These are phyloP conservation scores for Mormyrops attenuatus DNA, from an alignment of 2,797 vertebrate species.

Conservation along the genomic window DNA sequence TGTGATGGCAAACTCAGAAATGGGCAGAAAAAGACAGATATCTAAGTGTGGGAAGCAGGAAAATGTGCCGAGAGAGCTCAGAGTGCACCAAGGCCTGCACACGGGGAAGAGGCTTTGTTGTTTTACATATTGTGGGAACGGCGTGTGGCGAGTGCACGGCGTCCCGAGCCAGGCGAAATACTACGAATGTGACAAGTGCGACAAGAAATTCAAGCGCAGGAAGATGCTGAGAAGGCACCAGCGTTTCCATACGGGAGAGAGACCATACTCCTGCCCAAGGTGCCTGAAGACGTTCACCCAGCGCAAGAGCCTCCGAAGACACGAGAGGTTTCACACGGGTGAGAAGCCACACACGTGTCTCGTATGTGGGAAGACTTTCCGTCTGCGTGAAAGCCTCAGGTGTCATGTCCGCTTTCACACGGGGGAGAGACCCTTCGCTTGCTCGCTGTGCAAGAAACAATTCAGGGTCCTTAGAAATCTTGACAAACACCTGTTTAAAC, in stretches of 20 bases:
- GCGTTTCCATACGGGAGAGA: conserved; percentile 66
- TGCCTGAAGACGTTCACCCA: conserved; percentile 57
- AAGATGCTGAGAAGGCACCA: conserved; percentile 61
- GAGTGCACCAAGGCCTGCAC: conserved; percentile 47
- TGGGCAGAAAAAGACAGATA: neutral
- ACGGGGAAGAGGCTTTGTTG: conserved; percentile 57
- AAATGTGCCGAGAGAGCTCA: conserved; percentile 51
- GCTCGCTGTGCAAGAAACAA: conserved; percentile 50
- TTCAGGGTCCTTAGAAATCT: conserved; percentile 61
- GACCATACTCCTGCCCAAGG: conserved; percentile 51
- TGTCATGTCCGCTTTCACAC: conserved; percentile 61
- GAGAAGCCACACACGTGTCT: conserved; percentile 58
- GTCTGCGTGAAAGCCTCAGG: conserved; percentile 59
- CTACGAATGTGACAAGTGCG: conserved; percentile 53
- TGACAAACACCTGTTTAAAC: conserved; percentile 49
- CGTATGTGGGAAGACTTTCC: conserved; percentile 59
- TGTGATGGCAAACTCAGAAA: conserved; percentile 33
- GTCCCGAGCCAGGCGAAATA: conserved; percentile 33
- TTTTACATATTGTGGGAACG: conserved; percentile 44
- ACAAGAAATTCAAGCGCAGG: conserved; percentile 57
- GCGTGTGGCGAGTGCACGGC: conserved; percentile 48
- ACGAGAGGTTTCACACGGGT: conserved; percentile 60
- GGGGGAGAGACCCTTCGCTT: conserved; percentile 59
- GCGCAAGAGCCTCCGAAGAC: conserved; percentile 59
- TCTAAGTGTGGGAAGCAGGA: neutral